These are phyloP conservation scores for Hydrolagus colliei DNA, from an alignment of 2,797 vertebrate genomes.

Conservation along the genomic window DNA sequence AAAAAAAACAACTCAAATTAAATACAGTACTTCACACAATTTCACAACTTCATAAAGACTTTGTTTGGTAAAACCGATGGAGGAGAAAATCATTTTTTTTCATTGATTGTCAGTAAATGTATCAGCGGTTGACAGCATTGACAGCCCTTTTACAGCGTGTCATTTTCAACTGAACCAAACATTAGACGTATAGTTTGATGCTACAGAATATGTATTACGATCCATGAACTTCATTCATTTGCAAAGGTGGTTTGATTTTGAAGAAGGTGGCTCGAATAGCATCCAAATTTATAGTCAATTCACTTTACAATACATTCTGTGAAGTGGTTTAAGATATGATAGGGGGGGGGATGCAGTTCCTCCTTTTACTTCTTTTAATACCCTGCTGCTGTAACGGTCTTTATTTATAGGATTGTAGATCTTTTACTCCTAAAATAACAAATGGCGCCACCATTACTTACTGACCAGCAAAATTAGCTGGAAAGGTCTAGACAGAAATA, in stretches of 20 bases:
- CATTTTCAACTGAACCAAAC: not conserved
- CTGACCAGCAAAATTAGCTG: constrained; percentile 46
- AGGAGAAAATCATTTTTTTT: not conserved
- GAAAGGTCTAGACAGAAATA: constrained; percentile 48
- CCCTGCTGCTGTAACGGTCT: not conserved
- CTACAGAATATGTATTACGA: not conserved
- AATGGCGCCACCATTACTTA: not conserved
- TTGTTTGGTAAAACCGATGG: no score
- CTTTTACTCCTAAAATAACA: not conserved
- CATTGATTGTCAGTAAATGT: not conserved
- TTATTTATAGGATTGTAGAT: not conserved
- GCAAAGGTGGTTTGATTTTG: not conserved
- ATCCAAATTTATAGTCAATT: not conserved
- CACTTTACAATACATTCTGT: no score
- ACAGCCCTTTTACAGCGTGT: not conserved
- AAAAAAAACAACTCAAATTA: not conserved
- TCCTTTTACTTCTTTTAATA: not conserved
- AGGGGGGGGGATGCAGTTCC: no score
- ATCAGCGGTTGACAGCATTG: not conserved
- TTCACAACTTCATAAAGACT: no score
- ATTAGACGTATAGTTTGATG: not conserved
- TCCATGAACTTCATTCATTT: not conserved
- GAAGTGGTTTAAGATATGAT: no score
- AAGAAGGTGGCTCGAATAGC: not conserved
- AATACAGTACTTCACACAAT: no score